Base-by-base conservation (phyloP, 1,140 invertebrate genomes). In the Drosophila lacteicornis region DNA sequence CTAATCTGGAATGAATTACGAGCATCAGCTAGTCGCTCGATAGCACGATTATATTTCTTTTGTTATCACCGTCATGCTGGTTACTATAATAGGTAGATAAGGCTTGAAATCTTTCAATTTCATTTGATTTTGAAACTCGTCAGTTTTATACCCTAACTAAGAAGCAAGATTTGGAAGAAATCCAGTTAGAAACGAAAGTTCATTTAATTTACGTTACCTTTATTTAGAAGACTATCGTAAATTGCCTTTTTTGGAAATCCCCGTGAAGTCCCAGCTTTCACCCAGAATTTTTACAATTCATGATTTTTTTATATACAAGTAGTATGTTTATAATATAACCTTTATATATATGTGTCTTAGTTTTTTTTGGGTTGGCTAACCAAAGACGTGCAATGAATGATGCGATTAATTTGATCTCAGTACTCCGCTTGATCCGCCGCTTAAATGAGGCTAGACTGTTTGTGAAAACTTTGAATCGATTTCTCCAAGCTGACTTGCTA, bases 1-100 rank as follows among this genome's bases (percentile, higher is more conserved):
- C 83, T 82, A 56, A 82, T 86, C 79, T 27, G 9, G 11, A 33
- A 57, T 70, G 45, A 78, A 51, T 61, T 77, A 77, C 27, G 47
- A 69, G 40, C 75, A 57, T 68, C 71, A 74, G 43, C 22, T 50
- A 59, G 51, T 58, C 11, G 22, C 68, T 38, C 36, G 51, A 61
- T 51, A 59, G 30, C 22, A 40, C 17, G 40, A 53, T 67, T 69
- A 70, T 42, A 49, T 55, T 40, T 38, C 15, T n/a, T 7, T 27
- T 38, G 63, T 84, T 78, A 84, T 81, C 82, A 42, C 22, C 13
- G 30, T 47, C 49, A 27, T 77, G 25, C 33, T 33, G 40, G 58
- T 68, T 63, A 80, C 46, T 62, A 49, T 25, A 46, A 19, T 53
- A 27, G 45, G 36, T 12, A 38, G 62, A 70, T 70, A 68, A 42